phyloP scores from a whole-genome alignment of 2,888 invertebrate species.

The Stenichneumon culpator region DNA sequence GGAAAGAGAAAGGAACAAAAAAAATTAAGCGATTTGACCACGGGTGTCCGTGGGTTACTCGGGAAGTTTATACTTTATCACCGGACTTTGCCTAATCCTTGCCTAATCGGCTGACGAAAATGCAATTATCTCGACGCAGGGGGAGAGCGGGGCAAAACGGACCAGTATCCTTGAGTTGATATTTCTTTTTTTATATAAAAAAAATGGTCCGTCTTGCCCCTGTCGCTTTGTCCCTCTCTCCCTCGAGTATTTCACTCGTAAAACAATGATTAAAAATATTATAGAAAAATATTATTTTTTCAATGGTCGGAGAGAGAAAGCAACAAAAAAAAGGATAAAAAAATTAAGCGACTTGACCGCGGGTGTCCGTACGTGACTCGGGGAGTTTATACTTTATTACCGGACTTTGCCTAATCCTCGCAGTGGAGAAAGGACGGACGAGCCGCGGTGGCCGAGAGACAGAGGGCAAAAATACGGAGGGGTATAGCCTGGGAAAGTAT shows the following conservation, averaged over 20 bases:
- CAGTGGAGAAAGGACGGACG: slow-evolving; percentile 27
- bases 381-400: slow-evolving; percentile 60
- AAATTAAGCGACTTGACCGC: slow-evolving; percentile 28
- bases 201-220: background rate
- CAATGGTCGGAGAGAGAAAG: background rate
- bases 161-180: background rate
- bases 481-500: slow-evolving; percentile 16
- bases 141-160: background rate
- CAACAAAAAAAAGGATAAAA: background rate
- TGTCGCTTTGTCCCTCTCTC: too few relatives aligned
- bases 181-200: background rate
- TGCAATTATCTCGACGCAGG: background rate
- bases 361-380: slow-evolving; percentile 43
- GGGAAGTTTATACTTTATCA: slow-evolving; percentile 57
- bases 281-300: background rate
- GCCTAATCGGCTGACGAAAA: background rate
- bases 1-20: background rate
- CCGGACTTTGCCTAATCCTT: slow-evolving; percentile 63
- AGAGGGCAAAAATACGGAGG: slow-evolving; percentile 54
- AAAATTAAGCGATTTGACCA: slow-evolving; percentile 17
- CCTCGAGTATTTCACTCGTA: background rate
- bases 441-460: slow-evolving; percentile 41
- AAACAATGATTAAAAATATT: background rate
- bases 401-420: slow-evolving; percentile 64
- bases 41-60: slow-evolving; percentile 36